Conservation (phyloP, 2,888 invertebrate species). For the Harpagoxenus sublaevis region DNA sequence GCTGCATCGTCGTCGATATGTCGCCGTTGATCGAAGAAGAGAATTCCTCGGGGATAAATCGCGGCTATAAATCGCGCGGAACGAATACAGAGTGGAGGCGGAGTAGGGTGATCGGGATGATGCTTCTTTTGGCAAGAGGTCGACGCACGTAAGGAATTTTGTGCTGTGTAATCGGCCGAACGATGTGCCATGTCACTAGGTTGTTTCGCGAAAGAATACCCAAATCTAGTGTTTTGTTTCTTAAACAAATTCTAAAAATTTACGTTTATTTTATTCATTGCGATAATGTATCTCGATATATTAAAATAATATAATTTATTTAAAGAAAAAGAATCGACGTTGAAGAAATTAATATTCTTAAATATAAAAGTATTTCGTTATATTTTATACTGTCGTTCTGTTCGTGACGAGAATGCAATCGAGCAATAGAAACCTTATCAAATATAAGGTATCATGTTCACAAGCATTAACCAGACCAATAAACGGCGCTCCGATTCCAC, state of each 20-base stretch:
- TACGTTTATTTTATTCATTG: not conserved
- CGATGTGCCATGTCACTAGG: conserved; percentile 32
- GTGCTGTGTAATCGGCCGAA: conserved; percentile 31
- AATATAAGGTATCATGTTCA: not conserved
- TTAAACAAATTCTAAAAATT: not conserved
- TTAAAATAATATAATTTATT: not conserved
- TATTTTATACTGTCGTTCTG: not conserved
- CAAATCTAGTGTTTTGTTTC: conserved; percentile 13
- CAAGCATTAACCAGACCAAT: not conserved
- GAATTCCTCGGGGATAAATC: conserved; percentile 59
- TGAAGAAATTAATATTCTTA: not conserved
- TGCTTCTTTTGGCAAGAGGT: conserved; percentile 46
- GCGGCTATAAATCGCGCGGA: conserved; percentile 70
- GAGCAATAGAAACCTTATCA: conserved; percentile 16
- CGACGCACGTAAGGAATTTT: conserved; percentile 38
- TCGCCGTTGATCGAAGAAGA: conserved; percentile 68
- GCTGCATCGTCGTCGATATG: conserved; percentile 69
- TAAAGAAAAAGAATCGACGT: not conserved
- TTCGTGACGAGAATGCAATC: conserved; percentile 19
- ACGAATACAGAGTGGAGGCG: conserved; percentile 69
- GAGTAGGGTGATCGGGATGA: conserved; percentile 42
- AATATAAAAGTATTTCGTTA: not conserved
- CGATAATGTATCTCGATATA: not conserved
- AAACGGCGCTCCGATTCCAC: not conserved
- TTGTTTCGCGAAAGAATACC: conserved; percentile 14